These are phyloP conservation scores for Zophobas atratus DNA, from an alignment of 1,140 invertebrate species.

Conservation along the genomic window DNA sequence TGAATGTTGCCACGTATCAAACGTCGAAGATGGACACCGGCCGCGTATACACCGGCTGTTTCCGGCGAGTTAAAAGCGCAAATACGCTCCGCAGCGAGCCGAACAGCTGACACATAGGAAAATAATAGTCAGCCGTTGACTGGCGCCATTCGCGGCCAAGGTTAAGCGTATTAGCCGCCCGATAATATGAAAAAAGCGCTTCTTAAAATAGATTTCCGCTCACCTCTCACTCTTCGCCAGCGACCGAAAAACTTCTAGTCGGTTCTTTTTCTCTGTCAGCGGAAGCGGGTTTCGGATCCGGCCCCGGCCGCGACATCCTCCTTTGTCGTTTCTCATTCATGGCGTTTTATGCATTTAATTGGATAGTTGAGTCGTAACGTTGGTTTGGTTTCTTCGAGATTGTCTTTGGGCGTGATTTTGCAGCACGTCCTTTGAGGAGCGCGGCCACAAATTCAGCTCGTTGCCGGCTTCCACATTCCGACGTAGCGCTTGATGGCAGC, in stretches of 20 bases:
- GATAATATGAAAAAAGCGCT: constrained; percentile 48
- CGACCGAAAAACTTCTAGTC: not conserved
- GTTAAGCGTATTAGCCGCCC: constrained; percentile 52
- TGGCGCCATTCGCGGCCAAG: constrained; percentile 62
- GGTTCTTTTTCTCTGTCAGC: constrained; percentile 2
- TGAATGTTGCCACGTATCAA: not conserved
- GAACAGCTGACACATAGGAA: constrained; percentile 56
- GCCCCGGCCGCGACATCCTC: not conserved
- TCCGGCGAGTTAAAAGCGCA: constrained; percentile 17
- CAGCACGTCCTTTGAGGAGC: not conserved
- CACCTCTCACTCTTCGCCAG: constrained; percentile 16
- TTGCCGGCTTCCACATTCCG: constrained; percentile 57
- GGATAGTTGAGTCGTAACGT: not conserved
- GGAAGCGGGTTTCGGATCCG: not conserved
- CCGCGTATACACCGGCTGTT: constrained; percentile 6
- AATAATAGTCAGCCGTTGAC: constrained; percentile 48
- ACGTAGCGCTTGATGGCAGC: constrained; percentile 57
- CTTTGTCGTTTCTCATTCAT: constrained; percentile 15
- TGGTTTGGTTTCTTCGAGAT: not conserved
- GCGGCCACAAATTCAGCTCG: constrained; percentile 3
- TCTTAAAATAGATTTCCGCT: constrained; percentile 57
- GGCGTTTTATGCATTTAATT: not conserved
- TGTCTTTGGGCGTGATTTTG: constrained; percentile 18
- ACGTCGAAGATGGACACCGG: not conserved
- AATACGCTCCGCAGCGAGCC: constrained; percentile 7